Conservation (phyloP, 30 jellyfish, hydroid and myxozoan genomes). For the Nemopilema nomurai region DNA sequence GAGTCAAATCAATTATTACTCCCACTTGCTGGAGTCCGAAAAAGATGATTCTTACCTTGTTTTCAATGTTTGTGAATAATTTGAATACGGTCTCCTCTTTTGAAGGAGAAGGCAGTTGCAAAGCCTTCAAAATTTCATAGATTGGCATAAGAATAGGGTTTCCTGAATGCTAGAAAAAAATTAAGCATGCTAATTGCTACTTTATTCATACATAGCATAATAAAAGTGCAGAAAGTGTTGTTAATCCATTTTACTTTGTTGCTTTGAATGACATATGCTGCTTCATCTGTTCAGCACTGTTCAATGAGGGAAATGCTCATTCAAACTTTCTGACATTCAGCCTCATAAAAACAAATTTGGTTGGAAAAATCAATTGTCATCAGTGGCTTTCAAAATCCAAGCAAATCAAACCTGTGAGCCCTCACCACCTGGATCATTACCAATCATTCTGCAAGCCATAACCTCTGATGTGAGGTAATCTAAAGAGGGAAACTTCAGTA, state of each 20-base stretch:
- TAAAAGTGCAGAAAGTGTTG: no score
- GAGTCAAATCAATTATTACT: neutral
- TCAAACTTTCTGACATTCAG: no score
- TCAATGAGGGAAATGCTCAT: no score
- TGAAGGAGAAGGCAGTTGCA: conserved; percentile 59
- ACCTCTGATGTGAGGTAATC: conserved; percentile 81
- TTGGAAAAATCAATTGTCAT: no score
- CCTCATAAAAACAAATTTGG: no score
- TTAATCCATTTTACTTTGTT: no score
- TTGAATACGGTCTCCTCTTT: conserved; percentile 48
- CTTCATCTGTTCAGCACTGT: no score
- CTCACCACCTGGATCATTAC: conserved; percentile 28
- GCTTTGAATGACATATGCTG: no score
- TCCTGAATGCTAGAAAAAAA: conserved; percentile 30
- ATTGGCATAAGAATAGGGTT: conserved; percentile 69
- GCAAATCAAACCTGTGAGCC: conserved; percentile 6
- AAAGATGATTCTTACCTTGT: conserved; percentile 25
- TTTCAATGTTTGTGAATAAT: conserved; percentile 64
- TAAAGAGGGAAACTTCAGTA: conserved; percentile 5
- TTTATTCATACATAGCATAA: neutral
- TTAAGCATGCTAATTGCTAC: neutral
- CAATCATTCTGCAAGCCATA: conserved; percentile 79
- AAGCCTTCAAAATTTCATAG: conserved; percentile 23
- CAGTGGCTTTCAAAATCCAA: neutral
- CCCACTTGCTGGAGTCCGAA: neutral